Percentiles rank a stretch among this genome's conserved stretches.
Evolutionary conservation across 2,888 invertebrate species (phyloP).

Genomic region (Stegophylla sp.): DNA sequence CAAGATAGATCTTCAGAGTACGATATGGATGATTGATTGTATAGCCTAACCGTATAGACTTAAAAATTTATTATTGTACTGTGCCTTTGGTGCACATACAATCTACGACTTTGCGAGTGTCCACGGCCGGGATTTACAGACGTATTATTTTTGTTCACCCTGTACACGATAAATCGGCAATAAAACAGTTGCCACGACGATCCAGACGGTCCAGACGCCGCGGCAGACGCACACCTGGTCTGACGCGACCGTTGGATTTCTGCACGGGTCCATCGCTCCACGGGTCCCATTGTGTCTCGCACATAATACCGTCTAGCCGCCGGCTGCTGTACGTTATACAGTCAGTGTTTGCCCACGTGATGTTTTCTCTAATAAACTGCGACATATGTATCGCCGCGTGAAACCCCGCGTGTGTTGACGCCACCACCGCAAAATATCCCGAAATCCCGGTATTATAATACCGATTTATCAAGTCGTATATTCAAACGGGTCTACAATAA

Average conservation of each 20-base stretch:
- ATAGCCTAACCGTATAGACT: too few species aligned
- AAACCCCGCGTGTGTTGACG: neutral
- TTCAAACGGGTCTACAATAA: neutral
- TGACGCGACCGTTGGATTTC: neutral
- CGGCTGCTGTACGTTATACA: neutral
- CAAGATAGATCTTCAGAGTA: too few species aligned
- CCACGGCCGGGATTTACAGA: too few species aligned
- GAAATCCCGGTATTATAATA: neutral
- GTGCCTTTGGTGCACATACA: too few species aligned
- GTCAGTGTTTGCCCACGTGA: neutral
- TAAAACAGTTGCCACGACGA: neutral
- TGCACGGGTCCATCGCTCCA: neutral
- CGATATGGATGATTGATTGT: too few species aligned
- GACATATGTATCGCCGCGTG: neutral
- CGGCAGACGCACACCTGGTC: neutral
- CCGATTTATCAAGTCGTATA: neutral
- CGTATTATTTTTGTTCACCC: too few species aligned
- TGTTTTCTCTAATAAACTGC: neutral
- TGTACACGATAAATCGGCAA: neutral
- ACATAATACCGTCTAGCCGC: slow-evolving; percentile 42
- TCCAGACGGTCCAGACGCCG: slow-evolving; percentile 1
- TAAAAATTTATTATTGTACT: too few species aligned
- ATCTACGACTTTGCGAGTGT: too few species aligned
- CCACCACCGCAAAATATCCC: neutral
- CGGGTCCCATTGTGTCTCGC: neutral